Evolutionary conservation across 2,888 invertebrate species (phyloP).

Genomic region (Siphonodentalium dalli): DNA sequence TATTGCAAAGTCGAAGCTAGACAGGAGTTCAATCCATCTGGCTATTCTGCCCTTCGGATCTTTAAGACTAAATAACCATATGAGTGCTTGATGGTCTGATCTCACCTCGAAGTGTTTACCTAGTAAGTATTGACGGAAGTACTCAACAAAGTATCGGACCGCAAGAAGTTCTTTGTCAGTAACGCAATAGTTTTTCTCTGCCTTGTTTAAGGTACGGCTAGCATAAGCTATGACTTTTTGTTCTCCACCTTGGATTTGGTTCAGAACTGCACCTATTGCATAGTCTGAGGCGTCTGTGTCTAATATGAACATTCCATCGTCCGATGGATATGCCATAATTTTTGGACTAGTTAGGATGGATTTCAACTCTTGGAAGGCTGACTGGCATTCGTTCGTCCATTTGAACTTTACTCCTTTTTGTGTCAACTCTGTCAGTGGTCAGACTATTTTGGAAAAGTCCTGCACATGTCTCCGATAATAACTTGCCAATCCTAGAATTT

Average conservation of each 20-base stretch:
- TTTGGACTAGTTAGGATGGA: neutral
- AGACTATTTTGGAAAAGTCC: slow-evolving; percentile 9
- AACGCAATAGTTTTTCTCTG: slow-evolving; percentile 1
- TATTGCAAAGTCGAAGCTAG: slow-evolving; percentile 16
- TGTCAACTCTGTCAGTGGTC: neutral
- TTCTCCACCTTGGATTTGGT: neutral
- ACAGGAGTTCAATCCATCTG: slow-evolving; percentile 24
- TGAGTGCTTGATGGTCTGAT: slow-evolving; percentile 12
- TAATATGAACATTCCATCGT: neutral
- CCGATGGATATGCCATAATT: slow-evolving; percentile 4
- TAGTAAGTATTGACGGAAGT: slow-evolving; percentile 6
- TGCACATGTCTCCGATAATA: slow-evolving; percentile 11
- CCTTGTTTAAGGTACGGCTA: slow-evolving; percentile 3
- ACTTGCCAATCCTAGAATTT: slow-evolving; percentile 8
- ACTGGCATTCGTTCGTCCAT: neutral
- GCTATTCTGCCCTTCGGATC: slow-evolving; percentile 12
- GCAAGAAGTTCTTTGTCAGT: slow-evolving; percentile 4
- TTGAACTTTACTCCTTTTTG: neutral
- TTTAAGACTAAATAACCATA: slow-evolving; percentile 6
- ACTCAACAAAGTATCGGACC: slow-evolving; percentile 2
- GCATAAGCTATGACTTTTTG: slow-evolving; percentile 2
- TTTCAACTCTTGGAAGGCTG: neutral
- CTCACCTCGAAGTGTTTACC: slow-evolving; percentile 3
- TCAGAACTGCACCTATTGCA: neutral
- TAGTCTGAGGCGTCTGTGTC: slow-evolving; percentile 4